These are phyloP conservation scores for Poecilobothrus nobilitatus DNA, from an alignment of 2,888 invertebrate genomes.

Conservation along the genomic window DNA sequence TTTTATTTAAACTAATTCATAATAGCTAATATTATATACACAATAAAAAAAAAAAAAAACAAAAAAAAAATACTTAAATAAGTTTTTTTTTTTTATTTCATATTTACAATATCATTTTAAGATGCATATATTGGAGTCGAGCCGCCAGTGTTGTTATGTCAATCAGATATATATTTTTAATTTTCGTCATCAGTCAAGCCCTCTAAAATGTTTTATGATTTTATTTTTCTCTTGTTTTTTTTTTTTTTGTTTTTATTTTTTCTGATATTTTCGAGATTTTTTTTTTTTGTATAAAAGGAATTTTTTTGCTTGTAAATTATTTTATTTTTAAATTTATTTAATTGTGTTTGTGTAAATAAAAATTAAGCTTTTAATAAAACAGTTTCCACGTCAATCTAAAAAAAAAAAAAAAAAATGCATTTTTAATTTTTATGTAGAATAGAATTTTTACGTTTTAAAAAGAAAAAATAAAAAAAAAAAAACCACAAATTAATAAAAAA, in stretches of 20 bases:
- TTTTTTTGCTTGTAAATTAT: too few relatives aligned
- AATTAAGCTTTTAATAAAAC: background rate
- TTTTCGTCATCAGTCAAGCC: background rate
- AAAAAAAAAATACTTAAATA: background rate
- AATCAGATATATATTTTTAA: background rate
- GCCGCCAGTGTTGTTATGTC: background rate
- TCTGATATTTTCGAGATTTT: background rate
- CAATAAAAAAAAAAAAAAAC: background rate
- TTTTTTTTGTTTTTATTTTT: background rate
- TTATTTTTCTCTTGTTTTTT: background rate
- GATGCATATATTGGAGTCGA: background rate
- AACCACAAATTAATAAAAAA: too few relatives aligned
- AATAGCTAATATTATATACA: too few relatives aligned
- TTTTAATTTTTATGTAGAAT: too few relatives aligned
- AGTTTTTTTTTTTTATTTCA: too few relatives aligned
- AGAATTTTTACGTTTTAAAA: too few relatives aligned
- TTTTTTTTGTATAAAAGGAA: too few relatives aligned
- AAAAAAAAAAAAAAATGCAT: too few relatives aligned
- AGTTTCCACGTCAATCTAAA: background rate
- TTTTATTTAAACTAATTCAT: too few relatives aligned
- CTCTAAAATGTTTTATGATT: slow-evolving; percentile 2
- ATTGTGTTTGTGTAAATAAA: background rate
- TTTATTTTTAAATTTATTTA: too few relatives aligned
- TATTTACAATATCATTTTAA: too few relatives aligned
- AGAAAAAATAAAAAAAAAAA: too few relatives aligned